Conservation (phyloP, 2,797 vertebrate species). For the Danio jaintianensis region DNA sequence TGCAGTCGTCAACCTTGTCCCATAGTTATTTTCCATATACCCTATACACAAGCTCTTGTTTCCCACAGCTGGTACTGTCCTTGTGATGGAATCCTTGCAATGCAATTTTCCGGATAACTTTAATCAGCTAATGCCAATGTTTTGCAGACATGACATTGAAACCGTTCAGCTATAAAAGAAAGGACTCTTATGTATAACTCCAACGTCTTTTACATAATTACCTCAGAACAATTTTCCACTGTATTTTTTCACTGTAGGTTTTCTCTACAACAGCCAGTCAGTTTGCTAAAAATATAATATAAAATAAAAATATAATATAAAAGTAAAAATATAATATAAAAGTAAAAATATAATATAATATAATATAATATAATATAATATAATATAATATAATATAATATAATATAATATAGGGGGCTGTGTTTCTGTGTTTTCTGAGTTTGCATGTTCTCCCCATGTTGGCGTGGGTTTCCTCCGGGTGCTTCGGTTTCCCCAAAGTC, state of each 20-base stretch:
- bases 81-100: slow-evolving; percentile 32
- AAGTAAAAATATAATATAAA: too few relatives aligned
- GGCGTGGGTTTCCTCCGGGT: too few relatives aligned
- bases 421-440: too few relatives aligned
- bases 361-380: too few relatives aligned
- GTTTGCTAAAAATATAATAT: too few relatives aligned
- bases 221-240: neutral
- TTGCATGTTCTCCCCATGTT: too few relatives aligned
- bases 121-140: slow-evolving; percentile 45
- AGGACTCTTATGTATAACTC: slow-evolving; percentile 13
- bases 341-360: too few relatives aligned
- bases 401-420: too few relatives aligned
- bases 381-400: too few relatives aligned
- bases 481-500: too few relatives aligned
- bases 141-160: slow-evolving; percentile 43
- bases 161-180: slow-evolving; percentile 16
- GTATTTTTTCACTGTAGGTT: slow-evolving; percentile 1
- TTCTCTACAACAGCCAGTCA: neutral
- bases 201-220: slow-evolving; percentile 20
- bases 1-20: neutral
- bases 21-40: neutral
- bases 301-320: too few relatives aligned
- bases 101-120: slow-evolving; percentile 41
- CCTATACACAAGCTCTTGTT: slow-evolving; percentile 12
- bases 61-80: slow-evolving; percentile 1